Conservation (phyloP, 1,140 invertebrate genomes). For the Platyscapa corneri region DNA sequence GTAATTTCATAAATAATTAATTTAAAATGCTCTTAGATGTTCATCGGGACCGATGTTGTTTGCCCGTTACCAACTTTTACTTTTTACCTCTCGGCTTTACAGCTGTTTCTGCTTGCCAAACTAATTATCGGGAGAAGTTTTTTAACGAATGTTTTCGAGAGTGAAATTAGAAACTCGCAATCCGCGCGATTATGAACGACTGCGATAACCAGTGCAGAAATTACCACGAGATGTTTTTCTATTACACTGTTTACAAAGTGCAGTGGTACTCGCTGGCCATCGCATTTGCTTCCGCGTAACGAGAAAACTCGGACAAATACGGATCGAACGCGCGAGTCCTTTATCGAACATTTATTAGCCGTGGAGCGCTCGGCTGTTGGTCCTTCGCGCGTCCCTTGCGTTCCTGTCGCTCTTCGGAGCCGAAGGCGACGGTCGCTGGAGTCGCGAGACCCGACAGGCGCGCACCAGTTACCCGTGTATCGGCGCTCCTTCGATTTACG, state of each 20-base stretch:
- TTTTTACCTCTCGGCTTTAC: too few species aligned
- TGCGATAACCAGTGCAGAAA: neutral
- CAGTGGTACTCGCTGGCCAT: neutral
- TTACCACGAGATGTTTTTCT: neutral
- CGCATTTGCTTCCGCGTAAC: neutral
- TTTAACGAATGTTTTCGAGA: too few species aligned
- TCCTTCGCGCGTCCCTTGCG: neutral
- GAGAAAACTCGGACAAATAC: neutral
- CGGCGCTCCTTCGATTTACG: constrained; percentile 45
- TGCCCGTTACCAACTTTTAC: too few species aligned
- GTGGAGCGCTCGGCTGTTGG: neutral
- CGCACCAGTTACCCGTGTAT: constrained; percentile 35
- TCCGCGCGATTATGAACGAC: too few species aligned
- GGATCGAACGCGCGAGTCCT: neutral
- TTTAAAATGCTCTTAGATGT: neutral
- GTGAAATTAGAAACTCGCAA: too few species aligned
- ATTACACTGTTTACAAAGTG: neutral
- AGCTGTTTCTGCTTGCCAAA: too few species aligned
- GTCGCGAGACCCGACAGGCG: neutral
- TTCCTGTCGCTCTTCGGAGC: neutral
- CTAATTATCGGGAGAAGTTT: too few species aligned
- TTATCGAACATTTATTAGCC: neutral
- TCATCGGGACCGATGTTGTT: neutral
- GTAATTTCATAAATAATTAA: neutral
- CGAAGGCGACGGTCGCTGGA: neutral